Conservation (phyloP, 2,888 invertebrate genomes). For the Campopleginae sp. region DNA sequence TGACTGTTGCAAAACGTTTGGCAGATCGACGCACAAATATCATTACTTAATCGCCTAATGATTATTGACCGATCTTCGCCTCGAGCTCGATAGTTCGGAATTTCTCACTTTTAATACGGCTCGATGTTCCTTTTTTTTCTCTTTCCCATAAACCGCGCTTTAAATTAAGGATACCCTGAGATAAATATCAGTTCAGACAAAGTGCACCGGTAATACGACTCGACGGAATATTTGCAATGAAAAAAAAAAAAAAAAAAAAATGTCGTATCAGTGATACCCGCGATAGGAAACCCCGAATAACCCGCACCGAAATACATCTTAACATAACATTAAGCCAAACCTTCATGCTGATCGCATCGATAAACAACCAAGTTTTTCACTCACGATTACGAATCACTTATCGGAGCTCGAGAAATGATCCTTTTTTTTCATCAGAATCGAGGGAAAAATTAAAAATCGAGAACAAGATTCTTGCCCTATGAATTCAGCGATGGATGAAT, state of each 20-base stretch:
- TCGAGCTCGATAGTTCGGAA: slow-evolving; percentile 48
- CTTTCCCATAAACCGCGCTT: slow-evolving; percentile 24
- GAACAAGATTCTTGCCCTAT: background rate
- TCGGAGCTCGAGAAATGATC: background rate
- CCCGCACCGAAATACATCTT: background rate
- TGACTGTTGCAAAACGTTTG: slow-evolving; percentile 56
- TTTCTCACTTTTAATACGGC: slow-evolving; percentile 51
- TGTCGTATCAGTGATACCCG: slow-evolving; percentile 1
- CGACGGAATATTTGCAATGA: background rate
- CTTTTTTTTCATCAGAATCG: background rate
- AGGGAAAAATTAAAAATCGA: background rate
- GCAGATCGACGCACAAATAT: slow-evolving; percentile 31
- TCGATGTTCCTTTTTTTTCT: background rate
- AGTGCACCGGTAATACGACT: slow-evolving; percentile 21
- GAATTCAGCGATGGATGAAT: background rate
- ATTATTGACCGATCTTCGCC: slow-evolving; percentile 55
- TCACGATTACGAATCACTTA: background rate
- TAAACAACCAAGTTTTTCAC: background rate
- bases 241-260: slow-evolving; percentile 11
- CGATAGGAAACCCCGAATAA: slow-evolving; percentile 17
- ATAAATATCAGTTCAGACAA: slow-evolving; percentile 54
- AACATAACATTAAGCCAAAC: background rate
- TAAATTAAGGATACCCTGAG: slow-evolving; percentile 60
- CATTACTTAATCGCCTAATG: slow-evolving; percentile 50
- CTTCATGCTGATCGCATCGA: background rate